Percentiles rank a stretch among this genome's conserved stretches.
phyloP scores from a whole-genome alignment of 1,140 invertebrate species.

The Cotesia chilonis region DNA sequence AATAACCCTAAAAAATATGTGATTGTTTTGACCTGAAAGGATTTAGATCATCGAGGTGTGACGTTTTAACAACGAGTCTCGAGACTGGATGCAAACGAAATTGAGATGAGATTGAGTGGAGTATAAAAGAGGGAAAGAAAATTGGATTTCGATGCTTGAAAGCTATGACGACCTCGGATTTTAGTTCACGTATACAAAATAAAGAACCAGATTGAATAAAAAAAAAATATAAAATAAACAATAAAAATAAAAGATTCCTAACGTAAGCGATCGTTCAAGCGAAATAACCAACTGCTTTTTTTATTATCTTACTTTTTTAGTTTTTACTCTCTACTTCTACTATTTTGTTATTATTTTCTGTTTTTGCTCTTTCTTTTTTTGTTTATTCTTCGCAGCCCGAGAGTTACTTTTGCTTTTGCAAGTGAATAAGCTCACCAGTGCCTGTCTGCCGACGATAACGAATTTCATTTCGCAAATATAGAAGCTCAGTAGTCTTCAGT shows the following conservation, averaged over 20 bases:
- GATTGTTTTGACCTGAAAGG: neutral
- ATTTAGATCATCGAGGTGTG: conserved; percentile 3
- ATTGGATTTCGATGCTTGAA: conserved; percentile 22
- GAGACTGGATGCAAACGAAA: conserved; percentile 5
- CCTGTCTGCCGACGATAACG: conserved; percentile 31
- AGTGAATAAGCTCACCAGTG: conserved; percentile 17
- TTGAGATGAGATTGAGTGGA: conserved; percentile 5
- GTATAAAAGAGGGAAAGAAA: conserved; percentile 7
- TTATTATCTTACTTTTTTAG: neutral
- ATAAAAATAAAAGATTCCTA: conserved; percentile 13
- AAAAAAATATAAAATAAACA: neutral
- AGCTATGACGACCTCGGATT: conserved; percentile 4
- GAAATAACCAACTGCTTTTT: conserved; percentile 22
- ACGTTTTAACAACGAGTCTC: neutral
- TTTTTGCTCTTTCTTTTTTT: neutral
- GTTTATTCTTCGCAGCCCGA: neutral
- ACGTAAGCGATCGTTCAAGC: conserved; percentile 10
- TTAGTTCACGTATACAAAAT: conserved; percentile 4
- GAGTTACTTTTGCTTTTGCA: neutral
- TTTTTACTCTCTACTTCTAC: neutral
- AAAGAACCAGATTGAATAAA: neutral
- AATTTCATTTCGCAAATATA: conserved; percentile 18
- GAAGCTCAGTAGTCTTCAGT: conserved; percentile 1
- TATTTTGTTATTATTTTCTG: neutral
- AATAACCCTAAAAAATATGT: no score